Evolutionary conservation across 2,888 invertebrate genomes (phyloP), one percentile per base, ranked within the genome.

Genomic region (Acrobasis consociella): DNA sequence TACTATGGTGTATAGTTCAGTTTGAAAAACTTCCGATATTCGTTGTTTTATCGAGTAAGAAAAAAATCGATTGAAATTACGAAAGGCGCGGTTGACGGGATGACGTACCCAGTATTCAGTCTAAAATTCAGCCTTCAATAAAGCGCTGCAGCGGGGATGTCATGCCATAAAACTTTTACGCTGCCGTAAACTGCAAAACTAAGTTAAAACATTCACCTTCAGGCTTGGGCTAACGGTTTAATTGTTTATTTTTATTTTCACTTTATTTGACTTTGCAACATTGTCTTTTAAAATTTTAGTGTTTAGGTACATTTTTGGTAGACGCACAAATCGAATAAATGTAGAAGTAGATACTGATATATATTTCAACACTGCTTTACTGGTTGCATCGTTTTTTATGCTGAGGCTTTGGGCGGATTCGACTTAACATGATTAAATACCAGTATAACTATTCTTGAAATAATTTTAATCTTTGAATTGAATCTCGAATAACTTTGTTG

Each of bases 81-180:
- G 31, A 0, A 31, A 0, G 31, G 31, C 31, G 7, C 31, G 31
- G 31, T 2, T 9, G n/a, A 62, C 49, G 37, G 22, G 5, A n/a
- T 9, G 11, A 16, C 39, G 42, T 9, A 58, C 13, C 49, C 13
- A 31, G n/a, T 38, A 16, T 49, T 50, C 59, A 13, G 16, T 31
- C 11, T 49, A 16, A 50, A 50, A 50, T 50, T 50, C 38, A 16
- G 38, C 38, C 49, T 59, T 38, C 50, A 50, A 59, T 59, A 59
- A 59, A 59, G 50, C 13, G 50, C 49, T 50, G 31, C 58, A 31
- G 58, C 49, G 50, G 10, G 49, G 49, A 49, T 59, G 50, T 37
- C 50, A 38, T 11, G 37, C 50, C 11, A 50, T 50, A 38, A 59
- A 59, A 59, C 49, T 59, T 59, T 59, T 49, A 59, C 49, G 15